phyloP scores from a whole-genome alignment of 2,113 vertebrate species.

The Scalopus aquaticus region DNA sequence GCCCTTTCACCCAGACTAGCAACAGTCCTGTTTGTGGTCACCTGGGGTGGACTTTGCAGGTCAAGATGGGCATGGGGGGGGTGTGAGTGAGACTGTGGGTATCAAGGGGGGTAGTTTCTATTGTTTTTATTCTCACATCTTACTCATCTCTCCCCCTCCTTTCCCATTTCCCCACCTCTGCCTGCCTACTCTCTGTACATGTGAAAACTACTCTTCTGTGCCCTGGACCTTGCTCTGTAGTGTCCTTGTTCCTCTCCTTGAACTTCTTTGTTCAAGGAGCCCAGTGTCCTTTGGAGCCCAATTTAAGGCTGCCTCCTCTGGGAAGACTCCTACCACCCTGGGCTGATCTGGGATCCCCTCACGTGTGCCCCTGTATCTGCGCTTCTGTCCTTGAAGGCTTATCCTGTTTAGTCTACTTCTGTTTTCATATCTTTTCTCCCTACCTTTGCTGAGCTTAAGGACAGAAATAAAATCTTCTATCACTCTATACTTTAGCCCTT shows the following conservation, averaged over 20 bases:
- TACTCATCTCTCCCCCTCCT: too few relatives aligned
- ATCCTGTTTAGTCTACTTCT: not conserved
- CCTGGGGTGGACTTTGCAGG: too few relatives aligned
- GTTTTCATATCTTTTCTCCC: not conserved
- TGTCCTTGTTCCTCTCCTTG: not conserved
- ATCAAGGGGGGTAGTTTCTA: not conserved
- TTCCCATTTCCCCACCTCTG: not conserved
- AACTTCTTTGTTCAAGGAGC: too few relatives aligned
- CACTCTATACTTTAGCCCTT: not conserved
- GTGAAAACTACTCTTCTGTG: not conserved
- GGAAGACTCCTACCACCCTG: not conserved
- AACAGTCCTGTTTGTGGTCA: not conserved
- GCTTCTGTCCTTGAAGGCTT: not conserved
- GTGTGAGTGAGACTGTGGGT: not conserved
- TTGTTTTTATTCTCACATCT: not conserved
- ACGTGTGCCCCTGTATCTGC: rapidly evolving
- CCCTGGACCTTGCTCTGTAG: not conserved
- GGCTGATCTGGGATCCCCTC: not conserved
- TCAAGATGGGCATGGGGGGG: not conserved
- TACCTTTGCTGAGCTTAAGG: not conserved
- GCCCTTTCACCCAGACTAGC: not conserved
- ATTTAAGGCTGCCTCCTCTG: not conserved
- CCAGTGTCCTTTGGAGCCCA: not conserved
- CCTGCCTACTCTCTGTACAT: not conserved
- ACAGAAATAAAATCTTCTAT: not conserved